A percentile compares a stretch with the other conserved stretches of the same genome.
Evolutionary conservation across 2,113 vertebrate genomes (phyloP).

Genomic region (Corydoras maculifer): DNA sequence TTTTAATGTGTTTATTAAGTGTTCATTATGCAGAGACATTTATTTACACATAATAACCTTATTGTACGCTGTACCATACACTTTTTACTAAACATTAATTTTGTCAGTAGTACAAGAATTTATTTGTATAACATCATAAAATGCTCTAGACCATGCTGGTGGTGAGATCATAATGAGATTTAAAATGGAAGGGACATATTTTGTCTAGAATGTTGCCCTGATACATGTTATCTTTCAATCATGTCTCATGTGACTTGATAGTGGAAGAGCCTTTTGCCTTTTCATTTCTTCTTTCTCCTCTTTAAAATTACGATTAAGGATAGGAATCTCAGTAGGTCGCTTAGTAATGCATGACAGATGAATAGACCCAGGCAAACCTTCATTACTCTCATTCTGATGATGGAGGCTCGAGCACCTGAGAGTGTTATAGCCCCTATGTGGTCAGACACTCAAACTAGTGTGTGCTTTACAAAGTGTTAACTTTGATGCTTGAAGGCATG

Average conservation of each 20-base stretch:
- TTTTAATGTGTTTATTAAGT: too few species aligned
- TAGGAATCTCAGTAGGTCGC: slow-evolving; percentile 17
- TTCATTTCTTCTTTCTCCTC: slow-evolving; percentile 6
- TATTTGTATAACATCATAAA: slow-evolving; percentile 15
- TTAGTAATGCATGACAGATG: background rate
- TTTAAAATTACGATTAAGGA: slow-evolving; percentile 29
- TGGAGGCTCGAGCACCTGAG: slow-evolving; percentile 31
- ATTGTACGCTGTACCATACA: too few species aligned
- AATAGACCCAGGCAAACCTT: slow-evolving; percentile 13
- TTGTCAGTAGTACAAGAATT: too few species aligned
- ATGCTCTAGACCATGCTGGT: slow-evolving; percentile 17
- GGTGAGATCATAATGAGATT: slow-evolving; percentile 41
- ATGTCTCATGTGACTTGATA: slow-evolving; percentile 54
- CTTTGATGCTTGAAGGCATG: slow-evolving; percentile 31
- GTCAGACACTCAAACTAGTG: slow-evolving; percentile 21
- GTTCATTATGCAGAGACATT: too few species aligned
- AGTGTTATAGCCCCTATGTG: slow-evolving; percentile 25
- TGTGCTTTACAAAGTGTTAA: slow-evolving; percentile 37
- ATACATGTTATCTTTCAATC: slow-evolving; percentile 57
- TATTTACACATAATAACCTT: too few species aligned
- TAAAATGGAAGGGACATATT: slow-evolving; percentile 49
- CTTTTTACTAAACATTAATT: too few species aligned
- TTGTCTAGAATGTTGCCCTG: slow-evolving; percentile 57
- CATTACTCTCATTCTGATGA: slow-evolving; percentile 6
- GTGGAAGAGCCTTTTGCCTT: slow-evolving; percentile 47